Conservation (phyloP, 2,113 vertebrate genomes). For the Gymnogyps californianus region DNA sequence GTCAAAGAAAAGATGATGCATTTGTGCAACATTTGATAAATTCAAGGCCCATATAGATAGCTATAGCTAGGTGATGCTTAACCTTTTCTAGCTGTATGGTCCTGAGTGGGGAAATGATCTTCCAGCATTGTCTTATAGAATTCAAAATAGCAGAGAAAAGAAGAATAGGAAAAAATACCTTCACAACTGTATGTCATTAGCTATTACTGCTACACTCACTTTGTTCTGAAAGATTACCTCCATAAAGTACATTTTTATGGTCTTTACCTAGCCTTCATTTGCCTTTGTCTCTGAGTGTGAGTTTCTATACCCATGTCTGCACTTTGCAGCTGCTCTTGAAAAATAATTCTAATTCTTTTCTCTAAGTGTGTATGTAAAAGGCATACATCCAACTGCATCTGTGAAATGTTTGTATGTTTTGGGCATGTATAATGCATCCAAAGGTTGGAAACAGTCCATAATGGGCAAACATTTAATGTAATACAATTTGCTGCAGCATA, state of each 20-base stretch:
- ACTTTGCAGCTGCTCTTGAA: neutral
- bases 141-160: neutral
- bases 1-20: neutral
- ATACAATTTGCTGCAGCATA: neutral
- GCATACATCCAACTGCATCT: neutral
- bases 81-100: neutral
- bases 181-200: neutral
- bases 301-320: neutral
- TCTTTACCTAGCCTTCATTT: neutral
- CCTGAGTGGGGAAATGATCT: neutral
- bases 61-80: neutral
- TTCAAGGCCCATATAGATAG: neutral
- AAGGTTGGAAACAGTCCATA: neutral
- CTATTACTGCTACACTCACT: neutral
- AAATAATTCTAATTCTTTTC: neutral
- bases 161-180: neutral
- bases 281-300: neutral
- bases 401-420: neutral
- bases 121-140: neutral
- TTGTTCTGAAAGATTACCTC: neutral
- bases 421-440: neutral
- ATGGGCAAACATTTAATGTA: neutral
- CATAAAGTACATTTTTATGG: neutral
- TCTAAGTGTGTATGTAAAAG: neutral
- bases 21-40: neutral